phyloP scores from a whole-genome alignment of 2,797 vertebrate genomes.

The Sciurus vulgaris region DNA sequence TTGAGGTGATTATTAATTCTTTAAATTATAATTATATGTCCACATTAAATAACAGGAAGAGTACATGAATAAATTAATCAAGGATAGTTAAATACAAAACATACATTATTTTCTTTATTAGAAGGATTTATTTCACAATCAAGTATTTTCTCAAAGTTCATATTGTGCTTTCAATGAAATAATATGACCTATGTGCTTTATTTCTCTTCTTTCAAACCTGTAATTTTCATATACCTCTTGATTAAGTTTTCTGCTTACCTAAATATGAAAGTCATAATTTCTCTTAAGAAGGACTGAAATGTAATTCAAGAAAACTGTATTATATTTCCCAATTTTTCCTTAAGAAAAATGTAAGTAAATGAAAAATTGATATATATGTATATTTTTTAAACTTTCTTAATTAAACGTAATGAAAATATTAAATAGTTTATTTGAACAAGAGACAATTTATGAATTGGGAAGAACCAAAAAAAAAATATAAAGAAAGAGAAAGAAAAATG shows the following conservation, averaged over 20 bases:
- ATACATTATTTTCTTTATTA: neutral
- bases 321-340: neutral
- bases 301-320: neutral
- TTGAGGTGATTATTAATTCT: neutral
- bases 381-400: neutral
- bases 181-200: neutral
- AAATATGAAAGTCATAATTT: neutral
- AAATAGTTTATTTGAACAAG: neutral
- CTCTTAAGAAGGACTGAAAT: neutral
- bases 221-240: too few species aligned
- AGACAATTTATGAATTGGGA: neutral
- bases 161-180: neutral
- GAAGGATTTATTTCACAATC: neutral
- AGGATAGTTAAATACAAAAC: neutral
- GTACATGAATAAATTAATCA: neutral
- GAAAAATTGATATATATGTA: neutral
- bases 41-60: neutral
- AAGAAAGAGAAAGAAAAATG: neutral
- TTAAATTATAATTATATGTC: neutral
- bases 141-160: neutral
- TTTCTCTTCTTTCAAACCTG: neutral
- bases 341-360: neutral
- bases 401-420: neutral
- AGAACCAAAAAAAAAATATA: neutral
- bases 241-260: neutral